Percentiles rank a stretch among this genome's conserved stretches.
phyloP scores from a whole-genome alignment of 2,113 vertebrate species.

The Tauraco erythrolophus region DNA sequence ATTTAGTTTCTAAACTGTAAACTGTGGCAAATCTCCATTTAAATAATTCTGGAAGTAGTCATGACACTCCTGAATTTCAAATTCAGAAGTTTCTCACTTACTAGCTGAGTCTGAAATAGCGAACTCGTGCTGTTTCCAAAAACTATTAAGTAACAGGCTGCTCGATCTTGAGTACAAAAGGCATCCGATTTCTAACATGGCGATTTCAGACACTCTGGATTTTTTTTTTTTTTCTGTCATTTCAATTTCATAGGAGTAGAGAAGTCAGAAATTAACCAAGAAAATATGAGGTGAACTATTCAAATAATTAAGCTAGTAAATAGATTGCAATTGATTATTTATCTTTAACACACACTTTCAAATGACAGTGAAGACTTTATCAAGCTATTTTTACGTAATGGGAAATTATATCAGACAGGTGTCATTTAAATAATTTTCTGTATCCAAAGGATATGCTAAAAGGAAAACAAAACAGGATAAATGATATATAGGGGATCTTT shows the following conservation, averaged over 20 bases:
- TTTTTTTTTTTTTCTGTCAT: background rate
- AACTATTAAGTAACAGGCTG: conserved; percentile 4
- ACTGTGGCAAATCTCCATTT: conserved; percentile 60
- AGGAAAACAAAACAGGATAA: background rate
- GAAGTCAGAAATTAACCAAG: conserved; percentile 57
- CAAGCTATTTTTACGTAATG: background rate
- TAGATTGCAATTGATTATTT: conserved; percentile 53
- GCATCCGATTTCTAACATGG: conserved; percentile 4
- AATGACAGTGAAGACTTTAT: conserved; percentile 47
- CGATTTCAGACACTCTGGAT: conserved; percentile 19
- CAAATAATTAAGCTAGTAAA: conserved; percentile 63
- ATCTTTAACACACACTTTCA: conserved; percentile 47
- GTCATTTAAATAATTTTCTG: background rate
- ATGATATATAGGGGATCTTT: background rate
- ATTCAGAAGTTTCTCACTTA: conserved; percentile 28
- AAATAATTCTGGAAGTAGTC: conserved; percentile 32
- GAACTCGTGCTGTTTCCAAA: background rate
- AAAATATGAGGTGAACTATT: conserved; percentile 61
- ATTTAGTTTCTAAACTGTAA: conserved; percentile 63
- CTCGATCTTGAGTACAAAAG: conserved; percentile 13
- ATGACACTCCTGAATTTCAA: background rate
- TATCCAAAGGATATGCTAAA: background rate
- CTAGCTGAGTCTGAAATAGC: background rate
- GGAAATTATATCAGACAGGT: background rate
- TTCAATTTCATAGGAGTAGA: conserved; percentile 43